phyloP scores from a whole-genome alignment of 2,113 vertebrate genomes.

The Colaptes auratus region DNA sequence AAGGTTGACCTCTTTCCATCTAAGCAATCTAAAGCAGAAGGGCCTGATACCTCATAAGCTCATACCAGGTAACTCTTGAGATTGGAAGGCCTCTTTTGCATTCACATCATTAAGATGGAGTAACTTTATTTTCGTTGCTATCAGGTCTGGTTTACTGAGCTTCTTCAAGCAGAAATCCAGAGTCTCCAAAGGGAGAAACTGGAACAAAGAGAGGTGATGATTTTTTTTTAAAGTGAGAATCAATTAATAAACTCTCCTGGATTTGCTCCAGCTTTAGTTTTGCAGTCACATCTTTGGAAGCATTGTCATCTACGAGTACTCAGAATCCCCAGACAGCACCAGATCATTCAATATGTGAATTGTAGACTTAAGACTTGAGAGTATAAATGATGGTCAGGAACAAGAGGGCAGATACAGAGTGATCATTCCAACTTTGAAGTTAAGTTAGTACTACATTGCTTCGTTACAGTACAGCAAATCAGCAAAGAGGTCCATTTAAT shows the following conservation, averaged over 20 bases:
- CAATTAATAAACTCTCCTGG: constrained; percentile 53
- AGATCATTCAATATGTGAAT: constrained; percentile 34
- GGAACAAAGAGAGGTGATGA: constrained; percentile 2
- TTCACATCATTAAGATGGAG: neutral
- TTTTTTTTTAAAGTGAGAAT: constrained; percentile 23
- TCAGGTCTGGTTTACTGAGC: neutral
- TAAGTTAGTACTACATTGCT: constrained; percentile 37
- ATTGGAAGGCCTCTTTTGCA: neutral
- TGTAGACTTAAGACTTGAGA: constrained; percentile 52
- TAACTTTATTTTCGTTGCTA: neutral
- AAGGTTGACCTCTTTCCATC: neutral
- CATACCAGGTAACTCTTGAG: neutral
- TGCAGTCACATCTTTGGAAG: constrained; percentile 18
- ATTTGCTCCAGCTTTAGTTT: constrained; percentile 42
- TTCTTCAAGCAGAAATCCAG: neutral
- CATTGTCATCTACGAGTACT: neutral
- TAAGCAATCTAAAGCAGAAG: neutral
- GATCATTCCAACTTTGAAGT: constrained; percentile 43
- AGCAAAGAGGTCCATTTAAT: constrained; percentile 32
- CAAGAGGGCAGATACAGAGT: constrained; percentile 37
- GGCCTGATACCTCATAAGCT: neutral
- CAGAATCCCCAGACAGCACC: constrained; percentile 33
- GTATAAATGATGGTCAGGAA: constrained; percentile 39
- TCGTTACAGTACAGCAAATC: constrained; percentile 24
- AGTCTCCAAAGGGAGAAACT: neutral